Percentiles rank a stretch among this genome's conserved stretches.
Conservation (phyloP, 2,113 vertebrate species). For the Corythoichthys intestinalis region DNA sequence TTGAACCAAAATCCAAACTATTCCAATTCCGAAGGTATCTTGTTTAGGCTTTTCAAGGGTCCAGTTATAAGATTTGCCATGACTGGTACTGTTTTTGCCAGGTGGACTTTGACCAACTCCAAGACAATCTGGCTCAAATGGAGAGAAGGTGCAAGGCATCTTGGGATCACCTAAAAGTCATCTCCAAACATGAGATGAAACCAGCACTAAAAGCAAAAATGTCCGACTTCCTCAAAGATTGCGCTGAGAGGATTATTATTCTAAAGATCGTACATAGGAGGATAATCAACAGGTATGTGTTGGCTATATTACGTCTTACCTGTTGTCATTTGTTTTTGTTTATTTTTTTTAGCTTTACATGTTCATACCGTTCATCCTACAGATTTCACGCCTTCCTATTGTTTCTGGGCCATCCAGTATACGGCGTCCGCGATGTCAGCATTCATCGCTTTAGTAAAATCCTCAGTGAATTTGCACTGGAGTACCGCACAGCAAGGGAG, state of each 20-base stretch:
- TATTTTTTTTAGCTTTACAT: background rate
- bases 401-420: slow-evolving; percentile 91
- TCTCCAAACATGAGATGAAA: slow-evolving; percentile 96
- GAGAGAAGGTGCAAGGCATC: slow-evolving; percentile 95
- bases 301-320: background rate
- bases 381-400: slow-evolving; percentile 96
- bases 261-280: slow-evolving; percentile 92
- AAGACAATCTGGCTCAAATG: slow-evolving; percentile 94
- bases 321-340: background rate
- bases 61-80: background rate
- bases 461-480: slow-evolving; percentile 93
- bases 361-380: slow-evolving; percentile 29
- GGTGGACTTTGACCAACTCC: slow-evolving; percentile 98
- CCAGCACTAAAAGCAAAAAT: slow-evolving; percentile 90
- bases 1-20: background rate
- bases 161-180: slow-evolving; percentile 97
- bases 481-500: slow-evolving; percentile 94
- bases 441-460: slow-evolving; percentile 94
- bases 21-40: background rate
- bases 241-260: slow-evolving; percentile 95
- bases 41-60: background rate
- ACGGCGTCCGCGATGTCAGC: slow-evolving; percentile 88
- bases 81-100: slow-evolving; percentile 40
- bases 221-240: slow-evolving; percentile 96
- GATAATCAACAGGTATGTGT: slow-evolving; percentile 89